phyloP scores from a whole-genome alignment of 2,113 vertebrate genomes.

The Etheostoma spectabile region DNA sequence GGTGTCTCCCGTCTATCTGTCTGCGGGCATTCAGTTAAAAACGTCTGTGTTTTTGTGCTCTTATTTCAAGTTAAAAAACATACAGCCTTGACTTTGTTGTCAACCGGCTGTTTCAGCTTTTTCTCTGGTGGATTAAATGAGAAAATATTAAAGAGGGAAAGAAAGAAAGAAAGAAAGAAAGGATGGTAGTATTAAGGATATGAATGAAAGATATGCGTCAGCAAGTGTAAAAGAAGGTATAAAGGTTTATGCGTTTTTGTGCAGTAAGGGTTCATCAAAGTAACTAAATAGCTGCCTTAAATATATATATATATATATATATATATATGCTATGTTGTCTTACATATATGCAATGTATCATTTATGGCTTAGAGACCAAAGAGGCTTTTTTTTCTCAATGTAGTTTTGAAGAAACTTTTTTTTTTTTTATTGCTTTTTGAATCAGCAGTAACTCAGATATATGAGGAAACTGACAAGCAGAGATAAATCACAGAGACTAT shows the following conservation, averaged over 20 bases:
- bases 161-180: not conserved
- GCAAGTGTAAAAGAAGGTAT: conserved; percentile 2
- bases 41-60: not conserved
- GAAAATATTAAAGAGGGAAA: not conserved
- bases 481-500: conserved; percentile 20
- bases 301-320: conserved; percentile 18
- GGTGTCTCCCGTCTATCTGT: conserved; percentile 29
- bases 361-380: conserved; percentile 22
- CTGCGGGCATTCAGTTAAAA: conserved; percentile 30
- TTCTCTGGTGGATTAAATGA: not conserved
- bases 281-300: conserved; percentile 33
- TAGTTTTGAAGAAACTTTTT: not conserved
- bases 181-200: not conserved
- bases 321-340: conserved; percentile 32
- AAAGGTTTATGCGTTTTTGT: not conserved
- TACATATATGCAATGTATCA: not conserved
- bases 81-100: conserved; percentile 34
- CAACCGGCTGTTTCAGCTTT: not conserved
- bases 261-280: not conserved
- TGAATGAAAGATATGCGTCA: not conserved
- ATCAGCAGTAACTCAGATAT: not conserved
- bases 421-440: not conserved
- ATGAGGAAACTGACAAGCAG: not conserved
- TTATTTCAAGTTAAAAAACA: conserved; percentile 41
- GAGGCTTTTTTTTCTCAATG: not conserved